Evolutionary conservation across 2,113 vertebrate genomes (phyloP), one percentile per base, ranked within the genome.

Genomic region (Amblyopsis rosae): DNA sequence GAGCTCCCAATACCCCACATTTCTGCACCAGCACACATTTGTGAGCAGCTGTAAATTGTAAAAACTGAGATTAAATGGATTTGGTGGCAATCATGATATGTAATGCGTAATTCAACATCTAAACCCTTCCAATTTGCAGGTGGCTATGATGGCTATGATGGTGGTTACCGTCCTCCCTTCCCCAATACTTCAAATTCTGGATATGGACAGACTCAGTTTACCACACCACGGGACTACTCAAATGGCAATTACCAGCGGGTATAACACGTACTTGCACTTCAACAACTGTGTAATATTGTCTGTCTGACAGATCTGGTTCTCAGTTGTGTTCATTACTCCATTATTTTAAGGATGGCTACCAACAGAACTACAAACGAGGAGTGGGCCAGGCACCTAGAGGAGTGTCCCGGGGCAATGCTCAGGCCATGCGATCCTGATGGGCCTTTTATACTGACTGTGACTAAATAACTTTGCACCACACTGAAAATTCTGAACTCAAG

Each of bases 301-400:
- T 68, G 6, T 59, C 9, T 65, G 33, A 6, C 10, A 35, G 12
- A 19, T 45, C 50, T 13, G 11, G 10, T 12, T 48, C 6, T 11
- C 16, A 33, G 7, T n/a, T 26, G 46, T 47, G 53, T 64, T 19
- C 3, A 16, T 12, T 16, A n/a, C 49, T 48, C 16, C 48, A 9
- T 56, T 17, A 17, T 16, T 17, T 41, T 45, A 82, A 99, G 96
- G 96, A 98, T 74, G 96, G 96, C 70, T 99, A 98, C 92, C 96
- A 98, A 84, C 96, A 95, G 88, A 98, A 96, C 90, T 99, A 97
- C 89, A 99, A 98, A 87, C 95, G 96, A 67, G 96, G 96, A 80
- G 92, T 95, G 82, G 95, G 95, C 82, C 97, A 96, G 85, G 96
- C 95, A 86, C 93, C 96, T 85, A 94, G 96, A 88, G 96, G 95